Evolutionary conservation across 2,113 vertebrate genomes (phyloP).

Genomic region (Phaethon lepturus): DNA sequence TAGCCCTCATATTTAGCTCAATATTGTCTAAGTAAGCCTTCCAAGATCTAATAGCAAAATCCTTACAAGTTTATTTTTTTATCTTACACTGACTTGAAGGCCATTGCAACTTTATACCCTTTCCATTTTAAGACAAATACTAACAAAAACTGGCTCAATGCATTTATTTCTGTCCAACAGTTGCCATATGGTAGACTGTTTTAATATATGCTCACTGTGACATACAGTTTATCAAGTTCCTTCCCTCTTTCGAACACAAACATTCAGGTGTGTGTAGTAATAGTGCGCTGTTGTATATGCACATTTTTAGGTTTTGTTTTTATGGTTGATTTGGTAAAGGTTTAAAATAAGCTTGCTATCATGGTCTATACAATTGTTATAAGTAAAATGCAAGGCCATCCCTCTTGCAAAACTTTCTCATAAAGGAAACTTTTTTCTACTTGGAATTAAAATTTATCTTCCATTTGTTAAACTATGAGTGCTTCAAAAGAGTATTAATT

Average conservation of each 20-base stretch:
- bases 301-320: not conserved
- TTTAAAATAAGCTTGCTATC: not conserved
- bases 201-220: not conserved
- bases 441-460: not conserved
- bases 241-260: not conserved
- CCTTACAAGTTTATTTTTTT: not conserved
- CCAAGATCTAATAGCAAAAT: not conserved
- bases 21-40: not conserved
- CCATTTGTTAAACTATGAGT: not conserved
- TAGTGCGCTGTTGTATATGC: not conserved
- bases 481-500: not conserved
- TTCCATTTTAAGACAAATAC: not conserved
- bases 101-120: not conserved
- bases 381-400: not conserved
- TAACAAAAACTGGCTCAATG: not conserved
- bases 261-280: not conserved
- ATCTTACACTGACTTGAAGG: not conserved
- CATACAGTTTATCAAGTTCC: not conserved
- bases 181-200: not conserved
- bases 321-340: not conserved
- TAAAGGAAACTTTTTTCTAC: not conserved
- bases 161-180: not conserved
- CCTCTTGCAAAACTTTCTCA: not conserved
- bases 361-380: not conserved
- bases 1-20: not conserved